A percentile compares a stretch with the other conserved stretches of the same genome.
phyloP scores from a whole-genome alignment of 2,113 vertebrate species.

The Bos javanicus region DNA sequence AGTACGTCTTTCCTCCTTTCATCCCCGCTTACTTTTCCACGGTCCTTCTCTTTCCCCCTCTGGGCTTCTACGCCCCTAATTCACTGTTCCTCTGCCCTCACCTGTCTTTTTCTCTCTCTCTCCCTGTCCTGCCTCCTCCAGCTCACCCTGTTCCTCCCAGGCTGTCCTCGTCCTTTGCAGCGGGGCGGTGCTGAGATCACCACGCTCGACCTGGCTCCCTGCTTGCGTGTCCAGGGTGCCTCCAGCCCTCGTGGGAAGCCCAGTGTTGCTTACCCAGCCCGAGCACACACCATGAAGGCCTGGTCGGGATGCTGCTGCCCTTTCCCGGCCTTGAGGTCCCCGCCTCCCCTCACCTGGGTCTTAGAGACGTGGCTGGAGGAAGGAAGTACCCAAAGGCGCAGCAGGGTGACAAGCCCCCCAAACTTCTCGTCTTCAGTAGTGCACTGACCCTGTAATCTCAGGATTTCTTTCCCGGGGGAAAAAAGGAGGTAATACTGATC shows the following conservation, averaged over 20 bases:
- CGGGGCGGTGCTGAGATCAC: background rate
- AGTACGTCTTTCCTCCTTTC: background rate
- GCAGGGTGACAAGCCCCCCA: background rate
- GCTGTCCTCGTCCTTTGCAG: background rate
- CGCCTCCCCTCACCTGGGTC: background rate
- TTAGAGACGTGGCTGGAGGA: background rate
- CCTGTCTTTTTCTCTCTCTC: background rate
- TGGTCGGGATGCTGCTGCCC: background rate
- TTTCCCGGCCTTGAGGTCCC: background rate
- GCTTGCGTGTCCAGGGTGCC: background rate
- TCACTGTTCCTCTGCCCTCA: background rate
- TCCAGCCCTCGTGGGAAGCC: constrained; percentile 24
- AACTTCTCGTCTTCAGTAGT: background rate
- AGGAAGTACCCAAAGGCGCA: background rate
- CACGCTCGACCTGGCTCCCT: background rate
- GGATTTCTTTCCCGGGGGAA: background rate
- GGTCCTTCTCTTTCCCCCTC: background rate
- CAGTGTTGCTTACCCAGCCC: background rate
- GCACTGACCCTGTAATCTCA: background rate
- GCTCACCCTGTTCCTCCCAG: background rate
- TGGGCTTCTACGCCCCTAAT: background rate
- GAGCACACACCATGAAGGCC: background rate
- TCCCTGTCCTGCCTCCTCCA: background rate
- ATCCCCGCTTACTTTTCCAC: background rate
- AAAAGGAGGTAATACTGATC: background rate